Conservation (phyloP, 1,140 invertebrate species). For the Battus philenor region DNA sequence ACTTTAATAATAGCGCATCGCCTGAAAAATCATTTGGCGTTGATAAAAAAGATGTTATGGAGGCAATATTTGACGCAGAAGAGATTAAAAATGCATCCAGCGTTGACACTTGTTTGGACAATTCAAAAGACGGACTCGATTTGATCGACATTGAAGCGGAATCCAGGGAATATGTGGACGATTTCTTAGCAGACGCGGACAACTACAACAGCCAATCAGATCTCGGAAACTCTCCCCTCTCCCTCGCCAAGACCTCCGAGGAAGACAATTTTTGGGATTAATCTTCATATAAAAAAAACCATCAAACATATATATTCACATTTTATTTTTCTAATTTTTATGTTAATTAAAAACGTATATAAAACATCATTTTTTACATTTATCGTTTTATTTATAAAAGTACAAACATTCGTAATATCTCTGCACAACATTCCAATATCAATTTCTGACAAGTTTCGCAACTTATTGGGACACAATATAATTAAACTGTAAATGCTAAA, state of each 20-base stretch:
- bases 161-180: conserved; percentile 38
- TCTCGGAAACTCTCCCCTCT: conserved; percentile 41
- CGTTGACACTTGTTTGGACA: conserved; percentile 27
- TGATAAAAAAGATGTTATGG: conserved; percentile 33
- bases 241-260: conserved; percentile 42
- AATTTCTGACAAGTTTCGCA: conserved; percentile 29
- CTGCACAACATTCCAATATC: conserved; percentile 35
- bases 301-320: conserved; percentile 45
- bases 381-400: conserved; percentile 61
- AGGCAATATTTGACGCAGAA: conserved; percentile 36
- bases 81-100: conserved; percentile 26
- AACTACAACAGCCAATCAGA: conserved; percentile 49
- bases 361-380: conserved; percentile 51
- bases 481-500: conserved; percentile 30
- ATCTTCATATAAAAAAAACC: conserved; percentile 34
- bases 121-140: conserved; percentile 25
- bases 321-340: conserved; percentile 55
- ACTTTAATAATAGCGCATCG: background rate
- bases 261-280: conserved; percentile 60
- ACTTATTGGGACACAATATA: conserved; percentile 10
- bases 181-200: conserved; percentile 51
- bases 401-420: conserved; percentile 54
- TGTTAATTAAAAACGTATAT: conserved; percentile 47
- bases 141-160: conserved; percentile 25
- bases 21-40: conserved; percentile 15